These are phyloP conservation scores for Heteromurus nitidus DNA, from an alignment of 2,888 invertebrate species.

Conservation along the genomic window DNA sequence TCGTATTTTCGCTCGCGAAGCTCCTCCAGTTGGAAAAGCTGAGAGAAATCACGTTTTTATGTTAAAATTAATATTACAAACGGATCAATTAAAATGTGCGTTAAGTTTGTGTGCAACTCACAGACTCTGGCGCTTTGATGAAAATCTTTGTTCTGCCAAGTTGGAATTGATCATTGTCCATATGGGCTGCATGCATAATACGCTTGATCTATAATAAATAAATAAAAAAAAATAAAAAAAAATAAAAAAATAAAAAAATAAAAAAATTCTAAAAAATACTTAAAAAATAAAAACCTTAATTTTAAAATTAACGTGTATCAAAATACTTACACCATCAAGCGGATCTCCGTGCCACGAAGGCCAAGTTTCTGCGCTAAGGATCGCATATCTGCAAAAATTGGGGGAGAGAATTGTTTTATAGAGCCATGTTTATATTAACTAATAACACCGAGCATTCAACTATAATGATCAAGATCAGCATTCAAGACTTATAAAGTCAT, in stretches of 20 bases:
- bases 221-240: too few relatives aligned
- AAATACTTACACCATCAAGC: too few relatives aligned
- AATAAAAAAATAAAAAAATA: too few relatives aligned
- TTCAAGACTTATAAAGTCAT: neutral
- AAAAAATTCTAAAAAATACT: too few relatives aligned
- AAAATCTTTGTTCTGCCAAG: constrained; percentile 82
- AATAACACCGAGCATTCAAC: neutral
- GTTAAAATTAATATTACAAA: too few relatives aligned
- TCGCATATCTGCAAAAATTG: constrained; percentile 79
- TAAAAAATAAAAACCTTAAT: too few relatives aligned
- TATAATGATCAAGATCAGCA: constrained; percentile 16
- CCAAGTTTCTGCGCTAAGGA: constrained; percentile 81
- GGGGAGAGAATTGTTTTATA: too few relatives aligned
- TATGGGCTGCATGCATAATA: constrained; percentile 79
- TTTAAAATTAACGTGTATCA: too few relatives aligned
- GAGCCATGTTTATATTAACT: too few relatives aligned
- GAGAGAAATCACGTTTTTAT: constrained; percentile 55
- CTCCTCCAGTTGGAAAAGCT: constrained; percentile 83
- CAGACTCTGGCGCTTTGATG: constrained; percentile 82
- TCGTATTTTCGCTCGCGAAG: constrained; percentile 82
- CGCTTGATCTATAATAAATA: too few relatives aligned
- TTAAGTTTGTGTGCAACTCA: too few relatives aligned
- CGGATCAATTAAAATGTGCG: too few relatives aligned
- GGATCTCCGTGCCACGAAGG: constrained; percentile 79
- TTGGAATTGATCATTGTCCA: constrained; percentile 81